Base-by-base conservation (phyloP, 2,888 invertebrate species). In the Tricholauxania praeusta region DNA sequence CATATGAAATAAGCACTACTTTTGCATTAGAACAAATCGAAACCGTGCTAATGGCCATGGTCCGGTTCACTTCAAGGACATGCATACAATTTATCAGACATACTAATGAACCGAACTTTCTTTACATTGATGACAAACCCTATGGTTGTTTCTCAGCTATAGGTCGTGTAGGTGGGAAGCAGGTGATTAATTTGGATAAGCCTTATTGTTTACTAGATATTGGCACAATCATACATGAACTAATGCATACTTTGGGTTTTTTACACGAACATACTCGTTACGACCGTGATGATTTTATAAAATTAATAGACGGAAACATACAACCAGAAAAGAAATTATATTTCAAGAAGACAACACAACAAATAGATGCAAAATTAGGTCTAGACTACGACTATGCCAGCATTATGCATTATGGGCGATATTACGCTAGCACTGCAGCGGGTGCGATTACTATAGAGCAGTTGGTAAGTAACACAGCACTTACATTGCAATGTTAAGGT, bases 91-190 rank as follows among this genome's bases (percentile, higher is more conserved):
- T 94, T 82, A 90, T 90, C 10, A 91, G 90, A 0, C 90, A 91
- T 78, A 88, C 87, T 0, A 88, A 89, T 0, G 92, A 94, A 80
- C 83, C 77, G 3, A 93, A 94, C 83, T 95, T 93, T 82, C 87
- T 95, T 57, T 88, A 89, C 1, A 91, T 95, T 71, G 90, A 90
- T 32, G 92, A 90, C 77, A 88, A 89, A 52, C 91, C n/a, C 60
- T 90, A 91, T 0, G 95, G 95, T 0, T 95, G 95, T 82, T 95
- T 94, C 94, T 93, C 94, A 17, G 91, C 91, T 78, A 92, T 95
- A 0, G 95, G 95, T 0, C 89, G 91, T 14, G 87, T 91, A 28
- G 93, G 94, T 79, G 89, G 89, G 0, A 82, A 82, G 17, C 88
- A 89, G 78, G 91, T 91, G 74, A 89, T 94, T 6, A 94, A 94